A percentile compares a stretch with the other conserved stretches of the same genome.
These are phyloP conservation scores for Peromyscus nudipes DNA, from an alignment of 2,797 vertebrate genomes.

Conservation along the genomic window DNA sequence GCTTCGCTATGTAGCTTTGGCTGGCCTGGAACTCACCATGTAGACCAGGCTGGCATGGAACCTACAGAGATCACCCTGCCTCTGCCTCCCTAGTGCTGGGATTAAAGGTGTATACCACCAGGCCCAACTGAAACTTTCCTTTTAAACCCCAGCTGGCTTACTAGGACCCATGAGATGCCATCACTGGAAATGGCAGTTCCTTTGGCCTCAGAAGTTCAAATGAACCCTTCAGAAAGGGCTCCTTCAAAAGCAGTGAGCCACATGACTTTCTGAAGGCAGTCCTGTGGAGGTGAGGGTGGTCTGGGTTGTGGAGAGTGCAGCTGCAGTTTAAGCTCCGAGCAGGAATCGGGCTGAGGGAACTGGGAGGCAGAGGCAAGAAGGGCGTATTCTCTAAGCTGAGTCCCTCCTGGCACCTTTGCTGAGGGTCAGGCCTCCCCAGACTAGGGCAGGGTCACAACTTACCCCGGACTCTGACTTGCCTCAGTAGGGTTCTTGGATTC, in stretches of 20 bases:
- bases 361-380: too few species aligned
- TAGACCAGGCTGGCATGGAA: neutral
- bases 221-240: neutral
- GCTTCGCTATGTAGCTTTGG: neutral
- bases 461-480: neutral
- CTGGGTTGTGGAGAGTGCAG: neutral
- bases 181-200: neutral
- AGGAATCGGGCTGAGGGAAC: neutral
- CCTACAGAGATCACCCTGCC: neutral
- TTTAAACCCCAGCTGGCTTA: neutral
- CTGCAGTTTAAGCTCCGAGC: neutral
- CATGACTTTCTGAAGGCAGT: neutral
- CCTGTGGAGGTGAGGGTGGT: neutral
- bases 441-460: too few species aligned
- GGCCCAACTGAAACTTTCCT: neutral
- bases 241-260: neutral
- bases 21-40: neutral
- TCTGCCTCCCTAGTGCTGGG: neutral
- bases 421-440: neutral
- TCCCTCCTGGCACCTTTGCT: neutral
- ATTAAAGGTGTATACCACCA: neutral
- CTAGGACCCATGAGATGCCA: neutral
- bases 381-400: accelerated
- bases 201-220: neutral
- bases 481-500: neutral